phyloP scores from a whole-genome alignment of 2,113 vertebrate species.

The Ardeotis arabs region DNA sequence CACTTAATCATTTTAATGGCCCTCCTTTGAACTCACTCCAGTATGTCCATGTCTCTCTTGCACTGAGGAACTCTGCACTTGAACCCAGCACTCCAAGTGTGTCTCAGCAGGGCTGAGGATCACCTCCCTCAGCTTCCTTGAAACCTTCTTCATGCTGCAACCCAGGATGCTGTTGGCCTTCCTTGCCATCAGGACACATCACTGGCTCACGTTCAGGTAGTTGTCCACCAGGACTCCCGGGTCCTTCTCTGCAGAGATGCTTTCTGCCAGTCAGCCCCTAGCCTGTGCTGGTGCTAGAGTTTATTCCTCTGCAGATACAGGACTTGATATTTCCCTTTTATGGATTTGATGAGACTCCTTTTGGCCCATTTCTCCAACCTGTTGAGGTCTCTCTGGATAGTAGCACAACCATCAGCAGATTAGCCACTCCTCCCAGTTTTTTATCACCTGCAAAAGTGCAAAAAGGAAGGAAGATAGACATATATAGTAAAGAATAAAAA shows the following conservation, averaged over 20 bases:
- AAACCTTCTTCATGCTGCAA: not conserved
- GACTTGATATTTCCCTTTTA: not conserved
- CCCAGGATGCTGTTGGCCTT: not conserved
- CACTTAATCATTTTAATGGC: not conserved
- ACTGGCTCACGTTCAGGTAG: not conserved
- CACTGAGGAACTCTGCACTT: not conserved
- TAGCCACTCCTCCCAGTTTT: not conserved
- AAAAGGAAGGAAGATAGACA: not conserved
- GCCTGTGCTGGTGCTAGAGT: not conserved
- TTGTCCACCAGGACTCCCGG: not conserved
- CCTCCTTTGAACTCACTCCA: not conserved
- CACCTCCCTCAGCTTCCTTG: not conserved
- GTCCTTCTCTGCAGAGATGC: not conserved
- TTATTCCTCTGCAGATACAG: not conserved
- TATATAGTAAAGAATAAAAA: not conserved
- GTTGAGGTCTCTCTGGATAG: not conserved
- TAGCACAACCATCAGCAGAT: not conserved
- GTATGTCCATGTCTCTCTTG: not conserved
- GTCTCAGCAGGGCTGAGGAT: not conserved
- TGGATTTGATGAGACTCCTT: not conserved
- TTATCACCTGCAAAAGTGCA: not conserved
- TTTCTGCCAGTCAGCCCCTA: not conserved
- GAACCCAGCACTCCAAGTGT: not conserved
- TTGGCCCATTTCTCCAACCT: not conserved
- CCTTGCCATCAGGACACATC: not conserved